These are phyloP conservation scores for Sphinx pinastri DNA, from an alignment of 2,888 invertebrate species.

Conservation along the genomic window DNA sequence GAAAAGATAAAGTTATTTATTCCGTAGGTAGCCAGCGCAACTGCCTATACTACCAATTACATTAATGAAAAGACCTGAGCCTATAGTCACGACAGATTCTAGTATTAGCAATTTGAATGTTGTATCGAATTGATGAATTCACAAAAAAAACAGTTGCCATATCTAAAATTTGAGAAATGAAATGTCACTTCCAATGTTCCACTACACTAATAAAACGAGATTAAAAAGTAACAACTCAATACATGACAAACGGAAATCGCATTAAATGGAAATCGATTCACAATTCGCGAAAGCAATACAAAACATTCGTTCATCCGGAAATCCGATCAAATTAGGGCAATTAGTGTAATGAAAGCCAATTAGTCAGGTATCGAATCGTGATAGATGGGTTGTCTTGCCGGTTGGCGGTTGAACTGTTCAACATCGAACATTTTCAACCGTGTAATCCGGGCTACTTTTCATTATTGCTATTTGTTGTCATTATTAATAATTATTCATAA, in stretches of 20 bases:
- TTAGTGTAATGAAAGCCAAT: constrained; percentile 40
- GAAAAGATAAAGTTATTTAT: too few species aligned
- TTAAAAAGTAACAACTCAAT: background rate
- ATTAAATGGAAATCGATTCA: constrained; percentile 16
- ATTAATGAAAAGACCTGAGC: too few species aligned
- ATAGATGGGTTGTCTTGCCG: background rate
- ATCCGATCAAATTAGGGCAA: constrained; percentile 32
- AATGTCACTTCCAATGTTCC: background rate
- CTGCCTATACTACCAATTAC: too few species aligned
- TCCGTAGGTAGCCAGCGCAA: too few species aligned
- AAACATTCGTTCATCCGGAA: constrained; percentile 26
- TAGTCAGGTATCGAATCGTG: constrained; percentile 37
- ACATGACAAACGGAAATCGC: constrained; percentile 1
- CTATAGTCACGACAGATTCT: too few species aligned
- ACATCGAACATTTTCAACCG: background rate
- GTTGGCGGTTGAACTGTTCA: background rate
- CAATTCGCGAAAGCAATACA: constrained; percentile 21
- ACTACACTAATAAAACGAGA: background rate
- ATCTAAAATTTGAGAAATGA: too few species aligned
- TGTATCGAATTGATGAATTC: too few species aligned
- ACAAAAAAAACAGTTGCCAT: too few species aligned
- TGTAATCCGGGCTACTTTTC: background rate
- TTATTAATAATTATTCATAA: too few species aligned
- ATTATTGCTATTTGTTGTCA: background rate
- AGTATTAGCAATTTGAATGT: too few species aligned